These are phyloP conservation scores for Diadegma fenestrale DNA, from an alignment of 2,888 invertebrate genomes.

Conservation along the genomic window DNA sequence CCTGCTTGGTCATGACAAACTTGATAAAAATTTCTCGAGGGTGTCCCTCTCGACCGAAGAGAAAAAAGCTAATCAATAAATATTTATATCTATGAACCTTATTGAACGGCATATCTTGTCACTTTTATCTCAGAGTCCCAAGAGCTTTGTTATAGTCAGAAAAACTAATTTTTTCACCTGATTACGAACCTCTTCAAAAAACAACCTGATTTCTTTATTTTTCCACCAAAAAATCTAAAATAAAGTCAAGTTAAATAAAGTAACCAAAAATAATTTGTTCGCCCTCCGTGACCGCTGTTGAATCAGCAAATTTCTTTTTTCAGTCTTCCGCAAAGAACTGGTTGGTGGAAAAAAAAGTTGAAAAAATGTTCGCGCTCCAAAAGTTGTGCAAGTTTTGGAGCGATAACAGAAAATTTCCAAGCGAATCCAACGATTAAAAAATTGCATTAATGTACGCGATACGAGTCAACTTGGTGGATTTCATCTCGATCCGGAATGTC, in stretches of 20 bases:
- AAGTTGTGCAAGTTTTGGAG: not conserved
- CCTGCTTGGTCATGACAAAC: constrained; percentile 51
- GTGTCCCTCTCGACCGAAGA: not conserved
- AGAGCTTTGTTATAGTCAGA: not conserved
- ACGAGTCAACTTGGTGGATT: not conserved
- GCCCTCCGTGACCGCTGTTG: too few relatives aligned
- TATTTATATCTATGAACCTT: not conserved
- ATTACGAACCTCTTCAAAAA: not conserved
- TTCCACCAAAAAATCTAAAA: too few relatives aligned
- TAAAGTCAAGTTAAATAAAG: too few relatives aligned
- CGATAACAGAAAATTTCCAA: not conserved
- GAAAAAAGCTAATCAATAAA: constrained; percentile 12
- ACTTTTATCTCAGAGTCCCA: constrained; percentile 16
- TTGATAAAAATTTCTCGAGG: constrained; percentile 36
- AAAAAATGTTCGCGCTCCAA: not conserved
- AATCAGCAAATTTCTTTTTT: too few relatives aligned
- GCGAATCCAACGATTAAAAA: not conserved
- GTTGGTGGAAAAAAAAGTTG: too few relatives aligned
- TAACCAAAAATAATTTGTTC: too few relatives aligned
- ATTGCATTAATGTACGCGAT: not conserved
- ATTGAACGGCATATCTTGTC: not conserved
- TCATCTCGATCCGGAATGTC: not conserved
- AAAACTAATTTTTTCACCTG: constrained; percentile 35
- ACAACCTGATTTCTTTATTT: too few relatives aligned
- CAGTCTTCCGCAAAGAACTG: too few relatives aligned